Base-by-base conservation (phyloP, 2,797 vertebrate species). In the Paratrypauchen microcephalus region DNA sequence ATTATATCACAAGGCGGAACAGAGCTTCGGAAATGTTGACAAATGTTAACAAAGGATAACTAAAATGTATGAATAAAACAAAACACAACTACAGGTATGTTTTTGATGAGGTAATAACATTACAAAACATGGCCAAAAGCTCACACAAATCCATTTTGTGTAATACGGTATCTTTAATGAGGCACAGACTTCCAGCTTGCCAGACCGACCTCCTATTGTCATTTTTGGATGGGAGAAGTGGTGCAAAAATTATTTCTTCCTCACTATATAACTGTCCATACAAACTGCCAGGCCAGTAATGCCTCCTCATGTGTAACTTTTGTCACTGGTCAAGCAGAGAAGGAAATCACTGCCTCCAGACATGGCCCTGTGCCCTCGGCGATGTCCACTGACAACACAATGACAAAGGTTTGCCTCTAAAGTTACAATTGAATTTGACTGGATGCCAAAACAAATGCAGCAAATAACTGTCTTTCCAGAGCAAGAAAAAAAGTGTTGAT, bases 321-420 rank as follows among this genome's bases (percentile, higher is more conserved):
- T 85, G 84, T 87, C 86, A 88, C 65, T 45, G 81, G 78, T 79
- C 83, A 85, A 80, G 66, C 79, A 77, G 72, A 68, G 74, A 83
- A 73, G 69, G 81, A 70, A 52, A 80, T 79, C 76, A 61, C 54
- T 68, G 3, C 32, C 71, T 66, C 71, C 72, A 65, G 71, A 58
- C 23, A 12, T 66, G 68, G 67, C 45, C 76, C 52, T 70, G 57
- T 75, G 58, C 61, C 79, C 68, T 47, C 45, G 65, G 76, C 69
- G 64, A 74, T 78, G 69, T 68, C 69, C 52, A 68, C 54, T 83
- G 76, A 76, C 73, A 76, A 56, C 2, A 15, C 47, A 30, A 48
- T 83, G 68, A 72, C 77, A 65, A 60, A 83, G 65, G 68, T 80
- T 66, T 72, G 36, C 61, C 72, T 77, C 75, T 74, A 45, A 66